Evolutionary conservation across 2,888 invertebrate genomes (phyloP), one percentile per base, ranked within the genome.

Genomic region (Drosophila paracracens): DNA sequence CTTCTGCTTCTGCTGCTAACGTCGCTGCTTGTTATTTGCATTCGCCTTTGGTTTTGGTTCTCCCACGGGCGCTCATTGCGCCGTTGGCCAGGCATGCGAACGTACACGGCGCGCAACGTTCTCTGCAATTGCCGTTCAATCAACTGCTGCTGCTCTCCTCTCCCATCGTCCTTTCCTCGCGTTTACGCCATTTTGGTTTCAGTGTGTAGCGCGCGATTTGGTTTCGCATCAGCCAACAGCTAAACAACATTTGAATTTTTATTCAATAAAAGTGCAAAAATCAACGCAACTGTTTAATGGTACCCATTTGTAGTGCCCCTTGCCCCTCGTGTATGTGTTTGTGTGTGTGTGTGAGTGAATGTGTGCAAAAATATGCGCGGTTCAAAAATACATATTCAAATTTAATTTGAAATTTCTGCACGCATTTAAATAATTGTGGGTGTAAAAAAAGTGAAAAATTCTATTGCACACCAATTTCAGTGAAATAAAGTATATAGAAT

Each of bases 201-300:
- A 48, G 52, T 66, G 43, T 65, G 48, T 57, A 27, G 73, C 70
- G 77, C 81, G 77, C 71, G 54, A 71, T 80, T 76, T 70, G 51
- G 70, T 66, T 65, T 75, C 61, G 58, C 67, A 63, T 63, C 48
- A 57, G 54, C 70, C 31, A 21, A 21, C 52, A 52, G 21, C 16
- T 46, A 46, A 71, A 68, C 75, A 84, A 75, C 61, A 90, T 90
- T 89, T 89, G 89, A 90, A 91, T 91, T 84, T 89, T 89, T 76
- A 74, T 76, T 76, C 84, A 83, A 89, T 89, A 78, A 83, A 88
- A 85, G 87, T 81, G 77, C 70, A 81, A 83, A 86, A 82, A 79
- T 77, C 61, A 73, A 70, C 74, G 68, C 36, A 69, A 78, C 81
- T 79, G 65, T 71, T 74, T 82, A 78, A 75, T 77, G 60, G 40